phyloP scores from a whole-genome alignment of 1,140 invertebrate species.

The Sweltsa coloradensis region DNA sequence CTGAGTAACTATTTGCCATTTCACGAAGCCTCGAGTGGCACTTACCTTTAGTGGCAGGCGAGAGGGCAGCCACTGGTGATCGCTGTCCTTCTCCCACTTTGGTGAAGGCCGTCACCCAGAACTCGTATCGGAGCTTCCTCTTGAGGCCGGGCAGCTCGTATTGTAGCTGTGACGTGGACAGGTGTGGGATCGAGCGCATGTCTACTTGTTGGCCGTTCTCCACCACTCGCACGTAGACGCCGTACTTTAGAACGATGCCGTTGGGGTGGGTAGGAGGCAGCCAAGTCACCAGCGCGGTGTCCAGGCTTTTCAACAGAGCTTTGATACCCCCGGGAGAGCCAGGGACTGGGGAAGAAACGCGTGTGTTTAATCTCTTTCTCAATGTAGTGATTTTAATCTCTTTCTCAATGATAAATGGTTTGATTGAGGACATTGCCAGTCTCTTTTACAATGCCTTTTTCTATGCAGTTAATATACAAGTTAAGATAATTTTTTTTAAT shows the following conservation, averaged over 20 bases:
- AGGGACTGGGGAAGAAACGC: conserved; percentile 30
- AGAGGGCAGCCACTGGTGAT: conserved; percentile 9
- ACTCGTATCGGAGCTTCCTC: conserved; percentile 29
- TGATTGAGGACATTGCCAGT: too few species aligned
- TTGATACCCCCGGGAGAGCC: conserved; percentile 34
- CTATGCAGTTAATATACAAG: too few species aligned
- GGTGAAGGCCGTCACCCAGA: conserved; percentile 33
- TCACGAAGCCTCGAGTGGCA: too few species aligned
- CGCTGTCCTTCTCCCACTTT: conserved; percentile 26
- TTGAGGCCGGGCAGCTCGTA: conserved; percentile 30
- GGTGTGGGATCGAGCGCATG: conserved; percentile 21
- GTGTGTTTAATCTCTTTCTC: too few species aligned
- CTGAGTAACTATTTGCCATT: too few species aligned
- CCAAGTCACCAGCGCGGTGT: conserved; percentile 33
- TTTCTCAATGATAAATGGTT: too few species aligned
- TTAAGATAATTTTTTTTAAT: too few species aligned
- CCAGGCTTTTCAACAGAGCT: conserved; percentile 28
- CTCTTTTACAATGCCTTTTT: too few species aligned
- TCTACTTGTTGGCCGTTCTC: conserved; percentile 4
- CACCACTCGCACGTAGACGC: conserved; percentile 6
- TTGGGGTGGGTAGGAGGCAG: conserved; percentile 34
- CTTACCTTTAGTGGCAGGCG: background rate
- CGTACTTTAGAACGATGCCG: conserved; percentile 35
- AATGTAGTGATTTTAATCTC: too few species aligned
- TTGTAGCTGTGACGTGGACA: conserved; percentile 21